A percentile compares a stretch with the other conserved stretches of the same genome.
Evolutionary conservation across 2,113 vertebrate genomes (phyloP).

Genomic region (Axis porcinus): DNA sequence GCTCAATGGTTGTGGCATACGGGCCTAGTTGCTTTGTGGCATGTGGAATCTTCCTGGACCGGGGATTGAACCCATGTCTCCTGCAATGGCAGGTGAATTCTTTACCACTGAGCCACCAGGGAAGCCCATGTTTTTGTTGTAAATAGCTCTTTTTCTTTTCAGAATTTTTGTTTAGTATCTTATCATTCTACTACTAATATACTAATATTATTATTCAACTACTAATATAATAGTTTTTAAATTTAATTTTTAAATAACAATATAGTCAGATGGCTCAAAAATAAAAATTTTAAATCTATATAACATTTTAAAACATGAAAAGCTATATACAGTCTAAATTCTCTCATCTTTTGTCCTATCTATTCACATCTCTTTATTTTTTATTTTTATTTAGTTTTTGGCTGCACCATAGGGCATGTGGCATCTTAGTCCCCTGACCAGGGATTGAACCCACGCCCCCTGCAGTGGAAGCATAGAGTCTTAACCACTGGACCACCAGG

Average conservation of each 20-base stretch:
- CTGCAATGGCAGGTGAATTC: not conserved
- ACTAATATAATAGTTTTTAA: not conserved
- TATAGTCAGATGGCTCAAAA: not conserved
- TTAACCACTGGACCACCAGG: not conserved
- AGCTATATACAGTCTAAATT: not conserved
- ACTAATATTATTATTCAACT: no score
- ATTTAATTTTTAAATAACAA: not conserved
- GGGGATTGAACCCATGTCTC: not conserved
- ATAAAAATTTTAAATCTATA: not conserved
- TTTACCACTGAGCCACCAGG: not conserved
- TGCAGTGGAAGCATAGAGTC: not conserved
- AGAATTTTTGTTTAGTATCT: constrained; percentile 12
- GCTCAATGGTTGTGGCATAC: not conserved
- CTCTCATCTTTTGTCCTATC: not conserved
- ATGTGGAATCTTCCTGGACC: not conserved
- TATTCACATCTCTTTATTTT: not conserved
- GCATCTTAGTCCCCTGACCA: not conserved
- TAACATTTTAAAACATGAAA: constrained; percentile 12
- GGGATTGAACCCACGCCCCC: not conserved
- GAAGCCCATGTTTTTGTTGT: not conserved
- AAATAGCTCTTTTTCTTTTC: constrained; percentile 8
- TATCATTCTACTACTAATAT: not conserved
- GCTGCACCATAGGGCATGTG: not conserved
- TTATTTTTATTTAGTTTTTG: not conserved
- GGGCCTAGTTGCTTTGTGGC: not conserved